These are phyloP conservation scores for Monomorium pharaonis DNA, from an alignment of 1,140 invertebrate genomes.

Conservation along the genomic window DNA sequence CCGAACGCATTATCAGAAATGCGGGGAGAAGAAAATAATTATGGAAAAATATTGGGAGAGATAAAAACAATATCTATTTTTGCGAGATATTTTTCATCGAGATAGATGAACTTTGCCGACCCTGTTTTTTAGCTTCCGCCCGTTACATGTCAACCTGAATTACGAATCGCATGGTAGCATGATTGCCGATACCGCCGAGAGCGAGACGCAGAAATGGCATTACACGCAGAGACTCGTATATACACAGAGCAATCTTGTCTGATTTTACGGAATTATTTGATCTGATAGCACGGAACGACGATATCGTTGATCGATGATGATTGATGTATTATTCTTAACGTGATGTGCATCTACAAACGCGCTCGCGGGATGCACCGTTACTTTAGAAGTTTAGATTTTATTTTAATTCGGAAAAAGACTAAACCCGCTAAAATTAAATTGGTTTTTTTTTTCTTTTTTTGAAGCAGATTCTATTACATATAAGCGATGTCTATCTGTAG, in stretches of 20 bases:
- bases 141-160: not conserved
- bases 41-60: not conserved
- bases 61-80: slow-evolving; percentile 9
- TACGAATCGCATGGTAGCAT: not conserved
- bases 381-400: not conserved
- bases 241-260: not conserved
- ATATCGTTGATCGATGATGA: not conserved
- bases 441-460: no score
- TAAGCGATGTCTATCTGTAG: slow-evolving; percentile 9
- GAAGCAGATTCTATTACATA: not conserved
- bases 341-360: not conserved
- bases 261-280: not conserved
- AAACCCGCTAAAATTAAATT: not conserved
- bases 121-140: not conserved
- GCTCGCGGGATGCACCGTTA: no score
- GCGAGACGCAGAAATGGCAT: not conserved
- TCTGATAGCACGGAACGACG: slow-evolving; percentile 1
- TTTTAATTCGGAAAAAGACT: not conserved
- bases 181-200: not conserved
- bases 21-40: slow-evolving; percentile 13
- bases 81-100: not conserved
- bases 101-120: not conserved
- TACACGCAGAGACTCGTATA: not conserved
- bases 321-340: not conserved
- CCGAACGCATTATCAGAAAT: not conserved